These are phyloP conservation scores for Mythimna lalbum DNA, from an alignment of 2,888 invertebrate species.

Conservation along the genomic window DNA sequence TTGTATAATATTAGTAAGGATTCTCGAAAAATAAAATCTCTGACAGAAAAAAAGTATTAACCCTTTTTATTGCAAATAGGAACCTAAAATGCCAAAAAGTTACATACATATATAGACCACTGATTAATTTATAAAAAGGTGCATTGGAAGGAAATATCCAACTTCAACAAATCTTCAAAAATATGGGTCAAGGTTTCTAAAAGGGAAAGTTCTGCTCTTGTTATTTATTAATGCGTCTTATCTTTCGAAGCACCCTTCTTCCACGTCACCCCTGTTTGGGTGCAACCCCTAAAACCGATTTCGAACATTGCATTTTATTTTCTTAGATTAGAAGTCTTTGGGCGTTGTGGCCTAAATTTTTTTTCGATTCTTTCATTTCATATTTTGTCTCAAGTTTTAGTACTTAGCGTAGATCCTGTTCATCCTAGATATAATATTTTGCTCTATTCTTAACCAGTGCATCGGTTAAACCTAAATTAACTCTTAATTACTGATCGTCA, in stretches of 20 bases:
- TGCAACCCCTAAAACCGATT: conserved; percentile 30
- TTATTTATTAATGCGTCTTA: conserved; percentile 55
- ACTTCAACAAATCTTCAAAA: not conserved
- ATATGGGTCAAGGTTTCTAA: conserved; percentile 49
- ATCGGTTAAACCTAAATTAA: too few species aligned
- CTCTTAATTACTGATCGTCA: too few species aligned
- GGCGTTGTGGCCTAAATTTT: not conserved
- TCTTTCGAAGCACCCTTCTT: conserved; percentile 34
- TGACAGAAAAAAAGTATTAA: too few species aligned
- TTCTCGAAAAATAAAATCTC: too few species aligned
- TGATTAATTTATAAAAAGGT: too few species aligned
- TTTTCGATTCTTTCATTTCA: not conserved
- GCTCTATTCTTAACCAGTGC: too few species aligned
- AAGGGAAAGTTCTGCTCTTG: conserved; percentile 17
- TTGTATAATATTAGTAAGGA: too few species aligned
- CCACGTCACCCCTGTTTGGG: conserved; percentile 27
- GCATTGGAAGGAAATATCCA: not conserved
- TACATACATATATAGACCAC: too few species aligned
- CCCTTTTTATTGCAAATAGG: too few species aligned
- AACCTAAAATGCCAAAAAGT: too few species aligned
- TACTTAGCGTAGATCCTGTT: not conserved
- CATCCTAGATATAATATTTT: too few species aligned
- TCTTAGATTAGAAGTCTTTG: not conserved
- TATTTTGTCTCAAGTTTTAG: not conserved
- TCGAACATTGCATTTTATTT: not conserved